phyloP scores from a whole-genome alignment of 2,113 vertebrate species.

The Talpa occidentalis region DNA sequence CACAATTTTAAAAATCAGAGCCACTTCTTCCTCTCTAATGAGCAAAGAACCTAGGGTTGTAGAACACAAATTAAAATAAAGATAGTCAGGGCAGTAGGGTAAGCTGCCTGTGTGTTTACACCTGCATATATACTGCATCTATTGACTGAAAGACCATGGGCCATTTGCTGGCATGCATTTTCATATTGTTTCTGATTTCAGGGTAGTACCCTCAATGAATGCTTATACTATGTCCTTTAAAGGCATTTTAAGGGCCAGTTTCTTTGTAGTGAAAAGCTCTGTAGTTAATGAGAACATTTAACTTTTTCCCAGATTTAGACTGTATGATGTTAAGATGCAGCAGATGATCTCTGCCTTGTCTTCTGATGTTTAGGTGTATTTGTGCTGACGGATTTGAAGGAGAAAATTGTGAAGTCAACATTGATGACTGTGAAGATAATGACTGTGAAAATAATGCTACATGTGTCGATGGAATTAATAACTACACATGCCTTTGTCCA shows the following conservation, averaged over 20 bases:
- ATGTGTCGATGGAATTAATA: slow-evolving; percentile 98
- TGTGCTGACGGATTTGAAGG: slow-evolving; percentile 98
- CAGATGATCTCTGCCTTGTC: neutral
- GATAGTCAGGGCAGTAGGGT: neutral
- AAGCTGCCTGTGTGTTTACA: neutral
- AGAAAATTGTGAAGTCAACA: slow-evolving; percentile 94
- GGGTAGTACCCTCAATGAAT: slow-evolving; percentile 21
- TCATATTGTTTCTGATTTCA: slow-evolving; percentile 19
- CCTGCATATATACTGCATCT: neutral
- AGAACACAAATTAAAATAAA: neutral
- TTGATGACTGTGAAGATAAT: slow-evolving; percentile 99
- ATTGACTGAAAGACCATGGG: neutral
- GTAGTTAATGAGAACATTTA: neutral
- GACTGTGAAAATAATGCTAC: slow-evolving; percentile 99
- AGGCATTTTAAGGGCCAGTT: slow-evolving; percentile 30
- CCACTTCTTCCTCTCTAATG: neutral
- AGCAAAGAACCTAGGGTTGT: neutral
- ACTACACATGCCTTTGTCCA: slow-evolving; percentile 98
- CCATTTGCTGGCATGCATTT: neutral
- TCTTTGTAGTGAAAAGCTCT: neutral
- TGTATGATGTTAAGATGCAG: slow-evolving; percentile 22
- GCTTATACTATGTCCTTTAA: slow-evolving; percentile 27
- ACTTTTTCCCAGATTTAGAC: neutral
- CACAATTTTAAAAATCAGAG: neutral
- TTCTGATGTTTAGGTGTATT: slow-evolving; percentile 90